phyloP scores from a whole-genome alignment of 2,113 vertebrate genomes.

The Alligator sinensis region DNA sequence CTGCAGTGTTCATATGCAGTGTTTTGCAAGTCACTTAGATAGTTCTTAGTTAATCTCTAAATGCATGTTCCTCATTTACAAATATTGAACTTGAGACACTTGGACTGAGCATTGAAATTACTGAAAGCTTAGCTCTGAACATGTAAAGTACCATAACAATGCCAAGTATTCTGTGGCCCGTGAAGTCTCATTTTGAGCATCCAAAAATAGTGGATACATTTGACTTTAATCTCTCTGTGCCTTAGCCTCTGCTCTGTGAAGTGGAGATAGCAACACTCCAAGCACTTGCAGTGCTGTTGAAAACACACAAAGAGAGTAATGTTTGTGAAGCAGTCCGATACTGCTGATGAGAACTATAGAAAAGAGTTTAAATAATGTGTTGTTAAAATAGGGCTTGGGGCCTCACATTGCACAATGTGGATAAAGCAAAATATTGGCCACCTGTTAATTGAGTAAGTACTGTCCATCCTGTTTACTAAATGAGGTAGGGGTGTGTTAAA shows the following conservation, averaged over 20 bases:
- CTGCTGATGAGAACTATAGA: neutral
- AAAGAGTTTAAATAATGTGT: neutral
- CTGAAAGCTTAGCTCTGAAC: neutral
- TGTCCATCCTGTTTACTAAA: neutral
- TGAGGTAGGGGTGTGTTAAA: neutral
- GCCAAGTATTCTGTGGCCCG: neutral
- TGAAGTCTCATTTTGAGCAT: neutral
- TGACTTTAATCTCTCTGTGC: neutral
- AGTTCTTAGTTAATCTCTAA: neutral
- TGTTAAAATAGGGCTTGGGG: conserved; percentile 1
- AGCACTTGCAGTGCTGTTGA: too few species aligned
- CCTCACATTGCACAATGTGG: neutral
- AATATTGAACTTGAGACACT: neutral
- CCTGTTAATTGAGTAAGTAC: too few species aligned
- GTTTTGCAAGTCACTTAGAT: neutral
- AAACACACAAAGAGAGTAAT: too few species aligned
- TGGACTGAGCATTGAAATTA: neutral
- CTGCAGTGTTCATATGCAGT: neutral
- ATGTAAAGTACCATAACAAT: neutral
- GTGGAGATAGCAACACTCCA: too few species aligned
- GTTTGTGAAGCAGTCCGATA: neutral
- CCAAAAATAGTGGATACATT: neutral
- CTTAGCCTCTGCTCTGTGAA: neutral
- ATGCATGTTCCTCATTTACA: neutral
- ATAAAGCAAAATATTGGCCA: too few species aligned